phyloP scores from a whole-genome alignment of 2,888 invertebrate genomes.

The Hypolimnas misippus region DNA sequence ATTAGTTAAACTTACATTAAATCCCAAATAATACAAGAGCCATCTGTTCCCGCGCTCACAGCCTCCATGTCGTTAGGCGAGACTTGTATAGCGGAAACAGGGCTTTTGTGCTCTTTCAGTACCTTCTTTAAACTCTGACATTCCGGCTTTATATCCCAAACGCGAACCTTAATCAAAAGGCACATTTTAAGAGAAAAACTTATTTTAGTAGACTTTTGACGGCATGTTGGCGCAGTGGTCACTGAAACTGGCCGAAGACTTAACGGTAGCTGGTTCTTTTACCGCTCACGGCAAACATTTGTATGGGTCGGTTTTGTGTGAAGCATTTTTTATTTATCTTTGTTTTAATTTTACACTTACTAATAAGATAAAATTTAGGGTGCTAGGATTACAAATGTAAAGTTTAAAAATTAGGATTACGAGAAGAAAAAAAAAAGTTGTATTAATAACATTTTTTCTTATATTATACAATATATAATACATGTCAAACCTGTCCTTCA shows the following conservation, averaged over 20 bases:
- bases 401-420: too few relatives aligned
- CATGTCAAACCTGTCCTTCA: slow-evolving; percentile 90
- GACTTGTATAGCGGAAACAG: slow-evolving; percentile 92
- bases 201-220: too few relatives aligned
- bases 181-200: background rate
- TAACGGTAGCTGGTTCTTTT: too few relatives aligned
- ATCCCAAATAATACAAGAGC: slow-evolving; percentile 97
- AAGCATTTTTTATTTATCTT: too few relatives aligned
- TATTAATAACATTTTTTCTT: background rate
- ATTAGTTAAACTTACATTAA: slow-evolving; percentile 82
- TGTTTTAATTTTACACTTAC: too few relatives aligned
- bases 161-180: slow-evolving; percentile 82
- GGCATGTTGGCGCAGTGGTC: too few relatives aligned
- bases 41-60: slow-evolving; percentile 95
- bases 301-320: too few relatives aligned
- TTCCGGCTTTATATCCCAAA: slow-evolving; percentile 90
- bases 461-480: background rate
- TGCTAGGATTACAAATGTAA: too few relatives aligned
- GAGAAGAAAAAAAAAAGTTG: too few relatives aligned
- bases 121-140: slow-evolving; percentile 88
- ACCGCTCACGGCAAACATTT: too few relatives aligned
- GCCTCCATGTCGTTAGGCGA: slow-evolving; percentile 91
- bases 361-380: too few relatives aligned
- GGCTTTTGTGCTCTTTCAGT: slow-evolving; percentile 95
- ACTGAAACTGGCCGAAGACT: too few relatives aligned